phyloP scores from a whole-genome alignment of 2,113 vertebrate species.

The Saccopteryx bilineata region DNA sequence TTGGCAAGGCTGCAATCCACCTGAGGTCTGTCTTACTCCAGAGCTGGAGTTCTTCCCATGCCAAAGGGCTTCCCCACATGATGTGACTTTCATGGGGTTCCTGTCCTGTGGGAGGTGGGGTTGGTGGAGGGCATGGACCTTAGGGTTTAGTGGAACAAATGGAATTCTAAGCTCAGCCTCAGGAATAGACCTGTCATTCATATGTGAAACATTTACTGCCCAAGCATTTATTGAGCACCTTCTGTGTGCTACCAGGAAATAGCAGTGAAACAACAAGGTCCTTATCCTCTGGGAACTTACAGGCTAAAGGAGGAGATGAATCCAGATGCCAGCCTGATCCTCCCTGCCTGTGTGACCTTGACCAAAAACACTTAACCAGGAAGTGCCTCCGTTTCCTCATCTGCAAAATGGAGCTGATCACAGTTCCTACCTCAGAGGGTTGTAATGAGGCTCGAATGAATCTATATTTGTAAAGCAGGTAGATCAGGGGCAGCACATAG shows the following conservation, averaged over 20 bases:
- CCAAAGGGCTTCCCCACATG: not conserved
- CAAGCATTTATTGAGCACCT: not conserved
- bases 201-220: not conserved
- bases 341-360: not conserved
- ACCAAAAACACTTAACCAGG: not conserved
- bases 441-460: not conserved
- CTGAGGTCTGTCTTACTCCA: not conserved
- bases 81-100: not conserved
- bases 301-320: not conserved
- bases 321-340: not conserved
- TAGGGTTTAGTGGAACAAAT: not conserved
- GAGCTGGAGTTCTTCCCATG: not conserved
- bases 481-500: not conserved
- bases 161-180: not conserved
- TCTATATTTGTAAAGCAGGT: not conserved
- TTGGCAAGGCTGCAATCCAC: not conserved
- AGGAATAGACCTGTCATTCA: not conserved
- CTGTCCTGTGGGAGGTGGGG: not conserved
- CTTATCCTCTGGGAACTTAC: not conserved
- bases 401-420: not conserved
- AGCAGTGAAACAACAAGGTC: accelerated
- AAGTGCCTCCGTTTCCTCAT: not conserved
- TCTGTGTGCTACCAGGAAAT: not conserved
- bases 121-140: not conserved
- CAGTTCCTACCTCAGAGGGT: no score